Base-by-base conservation (phyloP, 64 coral and sea anemone species). In the Astreopora myriophthalma region DNA sequence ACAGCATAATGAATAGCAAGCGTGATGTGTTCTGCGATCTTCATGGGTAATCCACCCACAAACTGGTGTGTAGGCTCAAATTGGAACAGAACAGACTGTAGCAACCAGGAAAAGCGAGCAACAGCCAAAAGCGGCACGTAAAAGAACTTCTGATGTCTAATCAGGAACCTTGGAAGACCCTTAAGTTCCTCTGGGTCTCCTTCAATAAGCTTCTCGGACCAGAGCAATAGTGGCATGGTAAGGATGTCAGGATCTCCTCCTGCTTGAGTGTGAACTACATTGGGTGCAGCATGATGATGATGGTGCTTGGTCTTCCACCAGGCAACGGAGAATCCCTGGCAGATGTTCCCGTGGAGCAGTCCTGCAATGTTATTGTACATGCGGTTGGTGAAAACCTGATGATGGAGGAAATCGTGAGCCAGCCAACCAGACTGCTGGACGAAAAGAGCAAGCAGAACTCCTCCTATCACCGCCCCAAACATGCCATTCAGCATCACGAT, bases 241-340 rank as follows among this genome's bases (percentile, higher is more conserved):
- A 79, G 28, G 48, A 79, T 79, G 6, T 79, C 76, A 57, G 76
- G 76, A 20, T 79, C 76, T 1, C 76, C 76, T 19, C 44, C 48
- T 5, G 76, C 76, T 29, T 58, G 44, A 25, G 76, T 58, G 23
- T 79, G 48, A 30, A 58, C 76, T 8, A 57, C 76, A 33, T 79
- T 52, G 0, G 48, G 46, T 52, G 76, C 25, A 4, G 76, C 76
- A 20, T 79, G 76, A 16, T 79, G 76, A 20, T 79, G 48, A 16
- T 79, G 52, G 28, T 79, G 76, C 27, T 79, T 79, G 5, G 28
- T 33, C 14, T 79, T 79, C 76, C 76, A 79, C 76, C 76, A 79
- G 8, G 76, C 25, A 13, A 46, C 49, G 19, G 74, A 76, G 40
- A 76, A 76, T 5, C 74, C 74, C 38, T 76, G 74, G 22, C 74